Evolutionary conservation across 2,113 vertebrate genomes (phyloP).

Genomic region (Murina feae): DNA sequence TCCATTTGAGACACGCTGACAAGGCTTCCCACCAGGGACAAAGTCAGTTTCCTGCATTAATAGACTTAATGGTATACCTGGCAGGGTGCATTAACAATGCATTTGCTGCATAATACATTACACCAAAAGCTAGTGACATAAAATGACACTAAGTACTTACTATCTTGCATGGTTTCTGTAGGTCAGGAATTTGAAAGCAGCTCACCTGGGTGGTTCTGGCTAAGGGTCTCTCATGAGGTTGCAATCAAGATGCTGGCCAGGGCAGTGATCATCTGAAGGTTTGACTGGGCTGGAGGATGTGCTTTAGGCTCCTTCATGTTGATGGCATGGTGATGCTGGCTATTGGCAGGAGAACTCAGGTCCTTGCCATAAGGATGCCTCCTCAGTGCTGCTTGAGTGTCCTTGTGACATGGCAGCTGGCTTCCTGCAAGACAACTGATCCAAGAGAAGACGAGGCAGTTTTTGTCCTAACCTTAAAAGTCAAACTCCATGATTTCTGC

Average conservation of each 20-base stretch:
- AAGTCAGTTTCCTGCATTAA: background rate
- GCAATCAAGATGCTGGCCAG: background rate
- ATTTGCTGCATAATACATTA: background rate
- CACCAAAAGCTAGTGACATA: background rate
- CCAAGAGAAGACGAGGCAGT: background rate
- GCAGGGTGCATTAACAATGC: background rate
- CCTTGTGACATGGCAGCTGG: background rate
- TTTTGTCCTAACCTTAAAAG: background rate
- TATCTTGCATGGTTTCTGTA: background rate
- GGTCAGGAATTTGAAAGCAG: background rate
- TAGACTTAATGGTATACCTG: background rate
- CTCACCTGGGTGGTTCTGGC: background rate
- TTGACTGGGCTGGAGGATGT: background rate
- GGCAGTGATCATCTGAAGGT: background rate
- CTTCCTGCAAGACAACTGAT: background rate
- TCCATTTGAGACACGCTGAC: background rate
- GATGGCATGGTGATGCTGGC: background rate
- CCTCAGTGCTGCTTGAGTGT: background rate
- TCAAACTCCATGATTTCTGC: background rate
- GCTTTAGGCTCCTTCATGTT: background rate
- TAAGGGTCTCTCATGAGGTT: background rate
- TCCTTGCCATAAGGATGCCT: rapidly evolving
- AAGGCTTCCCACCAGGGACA: background rate
- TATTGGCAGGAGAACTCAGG: background rate
- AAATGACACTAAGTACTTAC: background rate